Evolutionary conservation across 2,888 invertebrate species (phyloP).

Genomic region (Trachelus iudaicus): DNA sequence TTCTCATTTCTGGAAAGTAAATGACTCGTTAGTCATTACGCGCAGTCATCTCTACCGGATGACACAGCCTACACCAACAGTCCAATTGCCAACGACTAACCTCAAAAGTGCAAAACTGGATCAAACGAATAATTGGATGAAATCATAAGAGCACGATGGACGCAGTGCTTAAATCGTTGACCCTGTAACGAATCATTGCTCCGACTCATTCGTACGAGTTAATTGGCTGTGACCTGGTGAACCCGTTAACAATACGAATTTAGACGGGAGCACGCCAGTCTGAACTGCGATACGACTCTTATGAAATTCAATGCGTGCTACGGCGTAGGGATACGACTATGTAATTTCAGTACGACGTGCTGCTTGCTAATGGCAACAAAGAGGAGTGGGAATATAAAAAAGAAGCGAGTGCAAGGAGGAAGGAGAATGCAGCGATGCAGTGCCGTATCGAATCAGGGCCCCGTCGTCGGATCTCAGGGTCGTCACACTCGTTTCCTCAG

Average conservation of each 20-base stretch:
- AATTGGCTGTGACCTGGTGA: constrained; percentile 38
- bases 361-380: background rate
- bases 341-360: background rate
- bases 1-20: background rate
- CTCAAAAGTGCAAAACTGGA: background rate
- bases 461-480: background rate
- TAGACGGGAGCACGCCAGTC: background rate
- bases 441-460: background rate
- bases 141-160: constrained; percentile 1
- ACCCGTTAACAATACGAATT: background rate
- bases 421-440: background rate
- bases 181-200: constrained; percentile 28
- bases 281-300: background rate
- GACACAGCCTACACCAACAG: background rate
- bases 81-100: background rate
- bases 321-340: background rate
- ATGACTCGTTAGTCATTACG: background rate
- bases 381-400: background rate
- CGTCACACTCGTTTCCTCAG: background rate
- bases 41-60: background rate
- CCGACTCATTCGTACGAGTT: constrained; percentile 23
- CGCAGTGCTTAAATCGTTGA: constrained; percentile 27
- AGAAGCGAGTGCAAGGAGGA: background rate
- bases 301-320: background rate
- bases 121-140: background rate